Conservation (phyloP, 2,113 vertebrate species). For the Cheirogaleus medius region DNA sequence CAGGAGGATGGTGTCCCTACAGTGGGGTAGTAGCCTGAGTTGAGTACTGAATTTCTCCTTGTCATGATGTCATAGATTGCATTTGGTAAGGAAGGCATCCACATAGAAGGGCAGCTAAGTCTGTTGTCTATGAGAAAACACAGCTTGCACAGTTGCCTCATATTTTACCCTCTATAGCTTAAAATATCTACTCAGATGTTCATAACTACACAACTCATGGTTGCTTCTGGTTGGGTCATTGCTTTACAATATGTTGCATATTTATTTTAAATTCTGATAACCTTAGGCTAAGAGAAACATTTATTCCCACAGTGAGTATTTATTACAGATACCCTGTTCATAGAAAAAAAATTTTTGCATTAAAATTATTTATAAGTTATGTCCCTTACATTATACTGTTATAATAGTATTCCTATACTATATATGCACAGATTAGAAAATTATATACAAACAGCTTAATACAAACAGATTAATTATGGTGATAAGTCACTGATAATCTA, state of each 20-base stretch:
- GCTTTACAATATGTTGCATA: not conserved
- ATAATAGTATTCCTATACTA: not conserved
- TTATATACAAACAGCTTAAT: not conserved
- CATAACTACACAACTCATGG: not conserved
- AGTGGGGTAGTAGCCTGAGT: not conserved
- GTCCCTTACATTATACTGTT: not conserved
- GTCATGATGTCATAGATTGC: not conserved
- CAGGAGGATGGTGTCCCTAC: too few relatives aligned
- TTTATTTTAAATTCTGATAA: constrained; percentile 1
- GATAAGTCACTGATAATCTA: not conserved
- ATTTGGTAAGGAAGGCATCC: not conserved
- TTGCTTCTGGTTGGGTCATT: not conserved
- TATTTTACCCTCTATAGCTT: not conserved
- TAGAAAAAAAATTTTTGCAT: not conserved
- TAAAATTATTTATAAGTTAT: not conserved
- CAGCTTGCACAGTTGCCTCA: not conserved
- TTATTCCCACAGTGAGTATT: not conserved
- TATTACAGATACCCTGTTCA: not conserved
- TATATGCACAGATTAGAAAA: not conserved
- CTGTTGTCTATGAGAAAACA: not conserved
- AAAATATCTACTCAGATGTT: not conserved
- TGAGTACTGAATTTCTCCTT: not conserved
- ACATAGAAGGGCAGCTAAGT: not conserved
- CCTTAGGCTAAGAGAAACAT: not conserved
- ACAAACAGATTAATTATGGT: not conserved